phyloP scores from a whole-genome alignment of 2,888 invertebrate species.

The Harpalus rubripes region DNA sequence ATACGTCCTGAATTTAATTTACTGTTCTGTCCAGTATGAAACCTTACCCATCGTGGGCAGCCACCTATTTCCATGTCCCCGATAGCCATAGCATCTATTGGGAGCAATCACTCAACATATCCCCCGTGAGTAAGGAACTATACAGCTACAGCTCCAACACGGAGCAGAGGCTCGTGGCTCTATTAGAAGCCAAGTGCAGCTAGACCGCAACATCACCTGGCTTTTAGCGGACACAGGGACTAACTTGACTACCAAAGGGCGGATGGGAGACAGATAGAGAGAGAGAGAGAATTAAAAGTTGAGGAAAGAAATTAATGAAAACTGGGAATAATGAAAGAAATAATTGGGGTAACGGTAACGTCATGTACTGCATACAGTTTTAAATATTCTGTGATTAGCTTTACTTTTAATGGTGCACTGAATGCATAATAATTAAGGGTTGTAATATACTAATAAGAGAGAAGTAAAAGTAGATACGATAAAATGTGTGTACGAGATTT shows the following conservation, averaged over 20 bases:
- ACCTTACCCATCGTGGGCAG: background rate
- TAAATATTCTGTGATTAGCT: too few species aligned
- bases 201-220: constrained; percentile 41
- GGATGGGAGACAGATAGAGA: too few species aligned
- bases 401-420: background rate
- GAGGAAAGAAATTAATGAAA: too few species aligned
- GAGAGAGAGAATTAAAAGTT: too few species aligned
- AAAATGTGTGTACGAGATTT: too few species aligned
- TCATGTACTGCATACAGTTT: too few species aligned
- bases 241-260: background rate
- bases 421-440: background rate
- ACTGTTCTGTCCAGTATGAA: too few species aligned
- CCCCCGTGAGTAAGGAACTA: background rate
- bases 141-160: background rate
- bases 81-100: background rate
- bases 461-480: too few species aligned
- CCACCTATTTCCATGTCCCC: background rate
- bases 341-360: too few species aligned
- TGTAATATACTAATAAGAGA: too few species aligned
- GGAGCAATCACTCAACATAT: background rate
- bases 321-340: too few species aligned
- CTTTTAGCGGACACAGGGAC: constrained; percentile 32
- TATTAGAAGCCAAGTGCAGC: constrained; percentile 29
- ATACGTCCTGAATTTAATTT: too few species aligned
- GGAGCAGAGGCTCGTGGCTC: constrained; percentile 5